phyloP scores from a whole-genome alignment of 2,888 invertebrate species.

The Eupelmus urozonus region DNA sequence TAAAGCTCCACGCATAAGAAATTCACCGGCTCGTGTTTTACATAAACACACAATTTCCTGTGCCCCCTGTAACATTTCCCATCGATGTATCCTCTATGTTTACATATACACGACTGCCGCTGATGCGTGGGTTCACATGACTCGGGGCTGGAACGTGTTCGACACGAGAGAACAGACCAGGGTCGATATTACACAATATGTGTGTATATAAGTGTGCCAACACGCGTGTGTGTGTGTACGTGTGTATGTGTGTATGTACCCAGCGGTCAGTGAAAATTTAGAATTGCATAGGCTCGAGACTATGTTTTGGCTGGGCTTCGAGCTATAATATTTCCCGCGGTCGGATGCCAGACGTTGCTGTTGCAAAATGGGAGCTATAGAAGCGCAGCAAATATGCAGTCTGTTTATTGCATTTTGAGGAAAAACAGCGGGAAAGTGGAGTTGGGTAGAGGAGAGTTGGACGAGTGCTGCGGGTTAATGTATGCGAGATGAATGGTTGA shows the following conservation, averaged over 20 bases:
- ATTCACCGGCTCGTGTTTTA: constrained; percentile 11
- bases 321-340: constrained; percentile 19
- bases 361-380: background rate
- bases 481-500: too few species aligned
- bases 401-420: constrained; percentile 11
- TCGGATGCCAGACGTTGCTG: constrained; percentile 5
- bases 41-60: constrained; percentile 36
- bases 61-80: background rate
- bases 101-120: too few species aligned
- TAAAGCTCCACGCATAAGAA: constrained; percentile 14
- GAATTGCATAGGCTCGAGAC: constrained; percentile 23
- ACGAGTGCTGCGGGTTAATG: too few species aligned
- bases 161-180: too few species aligned
- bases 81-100: too few species aligned
- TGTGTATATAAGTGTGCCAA: background rate
- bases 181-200: background rate
- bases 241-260: background rate
- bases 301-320: background rate
- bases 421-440: background rate
- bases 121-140: too few species aligned
- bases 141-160: too few species aligned
- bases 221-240: background rate
- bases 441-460: too few species aligned
- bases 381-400: background rate
- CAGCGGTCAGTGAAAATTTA: constrained; percentile 41